Evolutionary conservation across 64 coral and sea anemone genomes (phyloP).

Genomic region (Porites australiensis): DNA sequence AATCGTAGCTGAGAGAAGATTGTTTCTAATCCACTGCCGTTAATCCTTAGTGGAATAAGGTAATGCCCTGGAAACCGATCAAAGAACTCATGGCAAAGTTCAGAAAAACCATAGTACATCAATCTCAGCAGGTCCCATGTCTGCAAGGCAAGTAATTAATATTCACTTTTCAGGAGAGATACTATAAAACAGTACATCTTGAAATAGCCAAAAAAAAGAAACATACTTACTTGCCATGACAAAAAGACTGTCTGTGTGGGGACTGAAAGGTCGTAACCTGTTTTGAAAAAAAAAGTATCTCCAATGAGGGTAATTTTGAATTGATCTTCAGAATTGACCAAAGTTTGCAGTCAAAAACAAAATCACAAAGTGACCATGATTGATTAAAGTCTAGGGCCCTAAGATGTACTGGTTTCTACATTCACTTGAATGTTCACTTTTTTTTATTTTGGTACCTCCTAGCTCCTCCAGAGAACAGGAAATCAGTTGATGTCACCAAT

Average conservation of each 20-base stretch:
- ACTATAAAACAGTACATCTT: neutral
- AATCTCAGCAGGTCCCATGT: slow-evolving; percentile 36
- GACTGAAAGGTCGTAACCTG: neutral
- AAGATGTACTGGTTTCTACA: too few species aligned
- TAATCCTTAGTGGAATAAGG: neutral
- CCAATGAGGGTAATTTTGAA: too few species aligned
- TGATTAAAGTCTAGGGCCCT: too few species aligned
- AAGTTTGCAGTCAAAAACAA: too few species aligned
- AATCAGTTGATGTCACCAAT: too few species aligned
- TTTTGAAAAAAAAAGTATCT: neutral
- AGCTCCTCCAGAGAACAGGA: too few species aligned
- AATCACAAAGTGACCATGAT: too few species aligned
- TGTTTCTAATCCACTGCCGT: slow-evolving; percentile 49
- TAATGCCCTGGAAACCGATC: slow-evolving; percentile 14
- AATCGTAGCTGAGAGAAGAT: slow-evolving; percentile 39
- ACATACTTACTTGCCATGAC: neutral
- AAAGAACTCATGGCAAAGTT: slow-evolving; percentile 24
- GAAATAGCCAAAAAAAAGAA: neutral
- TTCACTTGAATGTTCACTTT: too few species aligned
- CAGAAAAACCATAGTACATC: slow-evolving; percentile 46
- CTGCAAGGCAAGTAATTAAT: neutral
- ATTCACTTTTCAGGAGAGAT: neutral
- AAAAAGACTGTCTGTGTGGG: neutral
- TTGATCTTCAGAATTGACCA: too few species aligned
- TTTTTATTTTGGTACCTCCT: too few species aligned